Evolutionary conservation across 2,113 vertebrate genomes (phyloP).

Genomic region (Cettia cetti): DNA sequence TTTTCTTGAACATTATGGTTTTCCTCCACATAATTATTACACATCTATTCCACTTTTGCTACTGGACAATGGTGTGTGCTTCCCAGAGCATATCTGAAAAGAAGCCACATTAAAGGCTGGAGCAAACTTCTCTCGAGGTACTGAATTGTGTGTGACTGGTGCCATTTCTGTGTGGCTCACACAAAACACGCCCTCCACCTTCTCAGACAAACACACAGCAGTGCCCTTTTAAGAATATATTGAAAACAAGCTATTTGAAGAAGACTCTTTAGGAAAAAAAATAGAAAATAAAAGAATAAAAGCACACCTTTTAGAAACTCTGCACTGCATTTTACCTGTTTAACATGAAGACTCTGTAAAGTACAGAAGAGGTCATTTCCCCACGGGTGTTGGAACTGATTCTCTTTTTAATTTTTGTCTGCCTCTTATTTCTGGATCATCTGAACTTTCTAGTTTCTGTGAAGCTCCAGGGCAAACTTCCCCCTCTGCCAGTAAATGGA

Average conservation of each 20-base stretch:
- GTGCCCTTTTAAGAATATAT: not conserved
- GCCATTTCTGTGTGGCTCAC: not conserved
- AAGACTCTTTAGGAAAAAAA: not conserved
- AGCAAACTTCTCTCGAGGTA: not conserved
- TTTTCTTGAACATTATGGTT: not conserved
- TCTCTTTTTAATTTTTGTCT: not conserved
- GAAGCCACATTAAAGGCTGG: not conserved
- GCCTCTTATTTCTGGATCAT: not conserved
- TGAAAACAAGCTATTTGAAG: not conserved
- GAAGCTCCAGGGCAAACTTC: not conserved
- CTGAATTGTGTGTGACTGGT: accelerated
- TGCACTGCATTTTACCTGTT: not conserved
- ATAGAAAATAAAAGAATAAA: not conserved
- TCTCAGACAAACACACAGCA: not conserved
- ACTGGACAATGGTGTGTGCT: not conserved
- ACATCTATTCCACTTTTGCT: not conserved
- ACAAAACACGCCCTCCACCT: not conserved
- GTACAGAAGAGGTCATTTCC: not conserved
- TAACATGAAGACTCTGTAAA: not conserved
- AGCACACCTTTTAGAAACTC: not conserved
- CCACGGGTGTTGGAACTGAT: not conserved
- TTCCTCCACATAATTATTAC: not conserved
- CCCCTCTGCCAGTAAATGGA: not conserved
- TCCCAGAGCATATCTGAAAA: not conserved
- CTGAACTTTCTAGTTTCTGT: not conserved